Conservation (phyloP, 2,797 vertebrate species). For the Choloepus didactylus region DNA sequence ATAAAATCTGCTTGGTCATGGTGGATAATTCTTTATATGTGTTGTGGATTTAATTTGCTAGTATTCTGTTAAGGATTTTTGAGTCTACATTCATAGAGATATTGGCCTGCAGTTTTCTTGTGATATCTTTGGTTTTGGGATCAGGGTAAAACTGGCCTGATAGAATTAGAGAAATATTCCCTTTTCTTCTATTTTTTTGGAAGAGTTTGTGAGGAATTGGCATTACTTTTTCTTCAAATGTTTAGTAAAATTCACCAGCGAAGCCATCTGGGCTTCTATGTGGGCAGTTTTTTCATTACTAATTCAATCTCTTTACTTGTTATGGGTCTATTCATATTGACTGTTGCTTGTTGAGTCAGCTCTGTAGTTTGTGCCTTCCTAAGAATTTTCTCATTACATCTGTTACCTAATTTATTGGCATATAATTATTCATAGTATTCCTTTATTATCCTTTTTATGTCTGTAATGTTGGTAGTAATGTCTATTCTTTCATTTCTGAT, state of each 20-base stretch:
- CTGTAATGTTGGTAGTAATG: not conserved
- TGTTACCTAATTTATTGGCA: not conserved
- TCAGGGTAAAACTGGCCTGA: not conserved
- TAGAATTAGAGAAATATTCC: not conserved
- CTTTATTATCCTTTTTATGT: slow-evolving; percentile 31
- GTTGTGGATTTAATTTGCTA: not conserved
- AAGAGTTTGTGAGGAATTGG: slow-evolving; percentile 4
- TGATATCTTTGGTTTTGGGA: not conserved
- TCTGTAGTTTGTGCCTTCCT: slow-evolving; percentile 27
- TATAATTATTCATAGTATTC: not conserved
- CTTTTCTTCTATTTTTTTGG: slow-evolving; percentile 11
- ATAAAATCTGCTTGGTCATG: not conserved
- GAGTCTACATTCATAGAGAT: not conserved
- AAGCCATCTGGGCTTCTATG: not conserved
- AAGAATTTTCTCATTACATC: slow-evolving; percentile 11
- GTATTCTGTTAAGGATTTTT: not conserved
- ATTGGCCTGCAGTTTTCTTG: not conserved
- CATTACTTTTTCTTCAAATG: not conserved
- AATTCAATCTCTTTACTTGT: not conserved
- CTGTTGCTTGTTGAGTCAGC: slow-evolving; percentile 40
- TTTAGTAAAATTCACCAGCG: slow-evolving; percentile 18
- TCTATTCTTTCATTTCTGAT: slow-evolving; percentile 25
- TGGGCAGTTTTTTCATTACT: not conserved
- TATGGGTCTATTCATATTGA: not conserved
- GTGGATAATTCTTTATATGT: slow-evolving; percentile 8